phyloP scores from a whole-genome alignment of 2,888 invertebrate genomes.

The Caradrina kadenii region DNA sequence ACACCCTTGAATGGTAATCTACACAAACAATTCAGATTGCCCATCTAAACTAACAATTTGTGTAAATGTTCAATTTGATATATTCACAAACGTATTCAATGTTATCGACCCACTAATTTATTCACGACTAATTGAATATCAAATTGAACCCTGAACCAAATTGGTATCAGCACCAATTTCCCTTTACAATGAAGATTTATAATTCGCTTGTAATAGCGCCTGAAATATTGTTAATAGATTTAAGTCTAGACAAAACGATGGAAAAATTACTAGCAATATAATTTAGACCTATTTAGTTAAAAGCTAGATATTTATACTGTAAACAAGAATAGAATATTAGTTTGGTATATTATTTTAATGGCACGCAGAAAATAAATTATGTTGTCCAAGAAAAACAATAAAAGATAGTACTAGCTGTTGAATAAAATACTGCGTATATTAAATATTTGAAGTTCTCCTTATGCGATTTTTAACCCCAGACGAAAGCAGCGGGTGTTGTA shows the following conservation, averaged over 20 bases:
- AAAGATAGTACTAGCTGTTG: slow-evolving; percentile 6
- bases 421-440: background rate
- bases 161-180: slow-evolving; percentile 50
- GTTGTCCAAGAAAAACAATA: slow-evolving; percentile 5
- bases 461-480: too few relatives aligned
- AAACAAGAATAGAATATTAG: background rate
- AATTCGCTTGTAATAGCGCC: slow-evolving; percentile 43
- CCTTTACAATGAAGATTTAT: slow-evolving; percentile 53
- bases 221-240: slow-evolving; percentile 52
- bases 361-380: slow-evolving; percentile 15
- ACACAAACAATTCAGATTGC: slow-evolving; percentile 39
- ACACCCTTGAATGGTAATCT: slow-evolving; percentile 22
- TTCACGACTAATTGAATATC: slow-evolving; percentile 64
- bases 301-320: slow-evolving; percentile 10
- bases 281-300: slow-evolving; percentile 32
- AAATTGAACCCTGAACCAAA: slow-evolving; percentile 51
- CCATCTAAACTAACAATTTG: slow-evolving; percentile 39
- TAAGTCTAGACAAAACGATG: slow-evolving; percentile 33
- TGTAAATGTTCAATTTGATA: slow-evolving; percentile 44
- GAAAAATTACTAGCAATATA: slow-evolving; percentile 15
- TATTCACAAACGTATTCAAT: slow-evolving; percentile 49
- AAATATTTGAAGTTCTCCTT: background rate
- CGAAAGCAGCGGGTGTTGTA: too few relatives aligned
- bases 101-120: slow-evolving; percentile 57
- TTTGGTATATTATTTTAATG: background rate